phyloP scores from a whole-genome alignment of 2,888 invertebrate species.

The Macrophya annulata region DNA sequence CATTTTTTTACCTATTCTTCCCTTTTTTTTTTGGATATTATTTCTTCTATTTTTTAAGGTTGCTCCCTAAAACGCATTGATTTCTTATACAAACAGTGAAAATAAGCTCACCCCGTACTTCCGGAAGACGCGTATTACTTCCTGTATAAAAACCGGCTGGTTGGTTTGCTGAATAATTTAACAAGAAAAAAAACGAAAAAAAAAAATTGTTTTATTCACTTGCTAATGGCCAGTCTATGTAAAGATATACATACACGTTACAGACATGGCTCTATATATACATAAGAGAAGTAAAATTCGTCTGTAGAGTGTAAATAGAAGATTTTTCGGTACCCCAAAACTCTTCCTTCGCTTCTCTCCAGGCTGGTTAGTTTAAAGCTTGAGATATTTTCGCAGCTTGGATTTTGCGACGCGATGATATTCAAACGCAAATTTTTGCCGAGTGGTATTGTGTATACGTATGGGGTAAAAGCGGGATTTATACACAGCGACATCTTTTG shows the following conservation, averaged over 20 bases:
- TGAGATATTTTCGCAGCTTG: slow-evolving; percentile 8
- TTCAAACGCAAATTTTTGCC: slow-evolving; percentile 42
- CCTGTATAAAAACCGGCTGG: background rate
- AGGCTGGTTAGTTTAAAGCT: background rate
- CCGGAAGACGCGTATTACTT: background rate
- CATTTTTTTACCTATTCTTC: background rate
- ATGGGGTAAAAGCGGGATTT: background rate
- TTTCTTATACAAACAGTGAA: slow-evolving; percentile 1
- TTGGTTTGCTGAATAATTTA: background rate
- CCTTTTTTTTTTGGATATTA: too few relatives aligned
- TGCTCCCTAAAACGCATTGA: background rate
- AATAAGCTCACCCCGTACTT: background rate
- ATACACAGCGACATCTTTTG: slow-evolving; percentile 9
- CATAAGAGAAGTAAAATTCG: background rate
- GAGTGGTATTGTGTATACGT: background rate
- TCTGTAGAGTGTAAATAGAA: background rate
- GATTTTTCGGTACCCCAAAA: background rate
- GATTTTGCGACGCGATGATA: slow-evolving; percentile 46
- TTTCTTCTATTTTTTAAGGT: too few relatives aligned
- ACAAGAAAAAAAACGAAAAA: background rate
- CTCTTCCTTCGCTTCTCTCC: background rate
- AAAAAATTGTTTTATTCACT: slow-evolving; percentile 1
- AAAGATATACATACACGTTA: background rate
- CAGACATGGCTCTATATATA: background rate
- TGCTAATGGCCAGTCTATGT: background rate